Evolutionary conservation across 2,888 invertebrate genomes (phyloP), one percentile per base, ranked within the genome.

Genomic region (Eupithecia subfuscata): DNA sequence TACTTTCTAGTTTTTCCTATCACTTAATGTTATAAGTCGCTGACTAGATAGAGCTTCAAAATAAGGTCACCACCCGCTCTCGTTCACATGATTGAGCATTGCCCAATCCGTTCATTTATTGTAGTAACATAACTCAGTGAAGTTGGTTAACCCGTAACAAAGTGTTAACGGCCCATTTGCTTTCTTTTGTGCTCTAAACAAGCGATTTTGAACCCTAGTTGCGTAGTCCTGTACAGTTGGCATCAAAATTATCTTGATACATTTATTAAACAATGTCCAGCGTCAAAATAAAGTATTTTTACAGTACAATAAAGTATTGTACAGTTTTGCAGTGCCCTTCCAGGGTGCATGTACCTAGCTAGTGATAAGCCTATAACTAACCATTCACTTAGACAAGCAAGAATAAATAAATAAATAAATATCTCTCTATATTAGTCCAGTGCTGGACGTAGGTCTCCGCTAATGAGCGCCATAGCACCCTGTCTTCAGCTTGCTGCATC

Each of bases 131-230:
- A 82, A 72, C 70, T 52, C 77, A 81, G 78, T 80, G 84, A 84
- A 69, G 84, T 84, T 85, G 83, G 86, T 89, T 85, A 88, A 88
- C 83, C 85, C 80, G 82, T 86, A 86, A 90, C 91, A 90, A 91
- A 89, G 87, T 82, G 88, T 89, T 91, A 90, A 88, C 88, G 92
- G 89, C 83, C 89, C 92, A 92, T 93, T 93, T 91, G 88, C 87
- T 90, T 88, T 88, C 89, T 88, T 90, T 81, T 82, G 81, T 80
- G 70, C 71, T 56, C 72, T 67, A 73, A 79, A 77, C 75, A 74
- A 40, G 75, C 71, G 48, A 78, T 75, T 78, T 71, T 76, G 65
- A 75, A 77, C 80, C 70, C 69, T 79, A 80, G 40, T 73, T 69
- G 37, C 52, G 37, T 71, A 45, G 71, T 73, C 68, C 67, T 73